Base-by-base conservation (phyloP, 1,140 invertebrate genomes). In the Cydia splendana region DNA sequence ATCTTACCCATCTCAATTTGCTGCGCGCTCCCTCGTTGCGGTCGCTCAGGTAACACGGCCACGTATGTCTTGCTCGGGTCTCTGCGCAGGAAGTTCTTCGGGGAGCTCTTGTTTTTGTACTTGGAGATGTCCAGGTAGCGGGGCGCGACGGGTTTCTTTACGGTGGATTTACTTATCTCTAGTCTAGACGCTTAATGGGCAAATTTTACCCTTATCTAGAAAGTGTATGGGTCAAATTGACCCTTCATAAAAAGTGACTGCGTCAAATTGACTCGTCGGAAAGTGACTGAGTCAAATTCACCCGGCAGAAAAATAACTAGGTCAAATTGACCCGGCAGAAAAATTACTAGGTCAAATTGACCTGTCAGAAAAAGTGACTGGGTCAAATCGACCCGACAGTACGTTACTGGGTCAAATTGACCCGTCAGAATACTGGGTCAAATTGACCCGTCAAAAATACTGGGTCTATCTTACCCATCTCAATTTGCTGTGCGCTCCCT, bases 61-160 rank as follows among this genome's bases (percentile, higher is more conserved):
- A 95, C 88, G 30, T 95, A 95, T 28, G 94, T 95, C 89, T 95
- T 95, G 76, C 94, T 93, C 77, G 94, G 94, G 79, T 95, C 94
- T 20, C 94, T 85, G 34, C 94, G 86, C 28, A 95, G 85, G 89
- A 95, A 95, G 75, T 86, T 94, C 79, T 93, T 94, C 38, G 93
- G 89, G 2, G 92, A 91, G 53, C 85, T 89, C 45, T 93, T 91
- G 7, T 77, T 84, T 85, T 95, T 95, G 83, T 94, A 95, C 81
- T 94, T 94, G 62, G 94, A 95, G 76, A 95, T 95, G 84, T 95
- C 94, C 51, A 95, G 80, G 78, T 95, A 95, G 38, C 94, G 83
- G 5, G 92, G 93, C 79, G 93, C 91, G 15, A 94, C 86, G 24
- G 84, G 80, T 57, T 88, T 89, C 75, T 90, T 85, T 15, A 88